Evolutionary conservation across 2,113 vertebrate species (phyloP).

Genomic region (Pseudois nayaur): DNA sequence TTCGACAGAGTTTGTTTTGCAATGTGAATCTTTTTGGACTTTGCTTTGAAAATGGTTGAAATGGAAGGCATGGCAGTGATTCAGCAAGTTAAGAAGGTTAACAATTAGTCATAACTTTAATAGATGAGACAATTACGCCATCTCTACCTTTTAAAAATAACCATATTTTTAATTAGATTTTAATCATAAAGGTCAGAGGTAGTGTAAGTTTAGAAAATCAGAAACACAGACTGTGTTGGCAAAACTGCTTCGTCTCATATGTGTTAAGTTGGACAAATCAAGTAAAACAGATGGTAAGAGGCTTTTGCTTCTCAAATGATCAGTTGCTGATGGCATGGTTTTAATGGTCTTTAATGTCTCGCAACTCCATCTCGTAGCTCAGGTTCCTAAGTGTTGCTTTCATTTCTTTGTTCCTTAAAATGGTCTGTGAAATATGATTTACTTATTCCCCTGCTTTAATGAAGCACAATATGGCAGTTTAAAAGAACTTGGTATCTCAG

Average conservation of each 20-base stretch:
- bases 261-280: constrained; percentile 39
- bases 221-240: constrained; percentile 57
- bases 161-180: constrained; percentile 65
- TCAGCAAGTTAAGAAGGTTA: constrained; percentile 63
- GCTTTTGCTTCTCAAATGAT: constrained; percentile 39
- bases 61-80: constrained; percentile 62
- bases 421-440: neutral
- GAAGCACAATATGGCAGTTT: neutral
- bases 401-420: constrained; percentile 13
- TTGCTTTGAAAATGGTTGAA: constrained; percentile 62
- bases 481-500: neutral
- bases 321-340: constrained; percentile 30
- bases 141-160: constrained; percentile 67
- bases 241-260: constrained; percentile 16
- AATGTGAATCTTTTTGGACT: constrained; percentile 58
- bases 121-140: constrained; percentile 63
- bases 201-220: constrained; percentile 67
- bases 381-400: neutral
- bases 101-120: constrained; percentile 72
- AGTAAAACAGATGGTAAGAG: constrained; percentile 61
- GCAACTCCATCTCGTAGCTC: neutral
- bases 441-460: neutral
- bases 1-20: constrained; percentile 61
- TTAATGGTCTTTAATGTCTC: constrained; percentile 26
- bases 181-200: constrained; percentile 65